Base-by-base conservation (phyloP, 2,797 vertebrate genomes). In the Tachyglossus aculeatus region DNA sequence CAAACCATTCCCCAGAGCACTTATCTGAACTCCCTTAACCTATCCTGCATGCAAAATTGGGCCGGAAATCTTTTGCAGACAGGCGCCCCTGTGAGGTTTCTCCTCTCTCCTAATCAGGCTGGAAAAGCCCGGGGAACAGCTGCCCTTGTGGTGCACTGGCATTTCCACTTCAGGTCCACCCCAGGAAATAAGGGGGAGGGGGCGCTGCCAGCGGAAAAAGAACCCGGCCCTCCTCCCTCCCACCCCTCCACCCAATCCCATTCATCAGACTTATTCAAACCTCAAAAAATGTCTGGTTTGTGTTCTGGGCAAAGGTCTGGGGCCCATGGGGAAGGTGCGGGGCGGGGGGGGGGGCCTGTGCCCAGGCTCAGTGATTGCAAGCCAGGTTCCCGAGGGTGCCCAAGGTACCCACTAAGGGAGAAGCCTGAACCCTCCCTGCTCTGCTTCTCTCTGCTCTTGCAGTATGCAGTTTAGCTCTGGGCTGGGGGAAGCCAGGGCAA, bases 1-100 rank as follows among this genome's bases (percentile, higher is more conserved):
- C 14, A 37, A 27, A 31, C 18, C 48, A 56, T 72, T 27, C 39
- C 67, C 29, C 15, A 18, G 8, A 10, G 29, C n/a, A 27, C 13
- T 18, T 40, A 32, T 18, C 32, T 37, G 53, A 76, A 44, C 10
- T 27, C 48, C 58, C 33, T 51, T 22, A 22, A 45, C 34, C n/a
- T 55, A 31, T 3, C 9, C 27, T 41, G 51, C 48, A 29, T 57
- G 51, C 39, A 66, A 33, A 78, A 72, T 37, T 13, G 38, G 60
- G 39, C 32, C 44, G 58, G 52, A 72, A 72, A 39, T 51, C 61
- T 39, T 56, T 60, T 59, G 25, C 43, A 65, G 45, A 38, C 37
- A 47, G 45, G 40, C 34, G 70, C 37, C 19, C 51, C 52, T 59
- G 47, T 43, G 38, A 64, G 18, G 38, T 51, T 71, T 63, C 38